These are phyloP conservation scores for Coluber constrictor DNA, from an alignment of 2,797 vertebrate genomes.

Conservation along the genomic window DNA sequence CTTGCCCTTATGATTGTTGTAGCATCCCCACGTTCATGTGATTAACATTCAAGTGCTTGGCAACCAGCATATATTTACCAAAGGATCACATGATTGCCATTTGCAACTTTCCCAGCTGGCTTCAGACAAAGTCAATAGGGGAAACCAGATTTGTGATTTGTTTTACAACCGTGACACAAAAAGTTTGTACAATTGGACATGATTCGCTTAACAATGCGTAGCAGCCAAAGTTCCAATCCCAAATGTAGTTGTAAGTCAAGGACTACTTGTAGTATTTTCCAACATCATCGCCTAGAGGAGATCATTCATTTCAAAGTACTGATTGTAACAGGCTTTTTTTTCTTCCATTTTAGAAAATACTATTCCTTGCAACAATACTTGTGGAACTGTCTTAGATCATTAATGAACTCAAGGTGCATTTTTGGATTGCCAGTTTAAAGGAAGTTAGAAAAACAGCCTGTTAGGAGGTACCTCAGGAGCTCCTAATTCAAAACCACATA, in stretches of 20 bases:
- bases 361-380: not conserved
- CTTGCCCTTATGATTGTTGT: not conserved
- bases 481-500: conserved; percentile 12
- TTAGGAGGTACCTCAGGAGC: conserved; percentile 6
- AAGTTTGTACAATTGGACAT: not conserved
- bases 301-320: not conserved
- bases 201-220: not conserved
- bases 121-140: not conserved
- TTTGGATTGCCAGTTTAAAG: not conserved
- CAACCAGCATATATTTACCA: not conserved
- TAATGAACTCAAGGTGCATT: not conserved
- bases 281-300: not conserved
- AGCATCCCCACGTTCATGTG: accelerated
- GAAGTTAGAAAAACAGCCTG: not conserved
- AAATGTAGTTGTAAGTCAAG: not conserved
- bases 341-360: not conserved
- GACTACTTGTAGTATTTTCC: not conserved
- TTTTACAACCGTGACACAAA: not conserved
- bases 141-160: not conserved
- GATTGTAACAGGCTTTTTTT: not conserved
- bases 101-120: not conserved
- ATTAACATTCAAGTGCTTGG: not conserved
- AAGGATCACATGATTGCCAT: not conserved
- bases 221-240: not conserved
- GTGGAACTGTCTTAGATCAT: not conserved